Conservation (phyloP, 2,797 vertebrate genomes). For the Chrosomus eos region DNA sequence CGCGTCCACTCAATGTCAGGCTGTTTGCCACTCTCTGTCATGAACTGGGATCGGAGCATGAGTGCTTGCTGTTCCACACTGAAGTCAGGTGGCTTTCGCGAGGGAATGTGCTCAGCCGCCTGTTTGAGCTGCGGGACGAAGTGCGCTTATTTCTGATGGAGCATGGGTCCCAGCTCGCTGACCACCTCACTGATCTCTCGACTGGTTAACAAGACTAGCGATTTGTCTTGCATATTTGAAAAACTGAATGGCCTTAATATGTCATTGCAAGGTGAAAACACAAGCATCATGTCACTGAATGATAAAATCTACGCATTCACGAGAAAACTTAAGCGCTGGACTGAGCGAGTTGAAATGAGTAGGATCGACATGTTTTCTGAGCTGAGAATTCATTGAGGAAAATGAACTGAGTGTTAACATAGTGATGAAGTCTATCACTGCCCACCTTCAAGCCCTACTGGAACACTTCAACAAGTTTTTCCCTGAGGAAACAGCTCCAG, state of each 20-base stretch:
- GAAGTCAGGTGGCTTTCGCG: not conserved
- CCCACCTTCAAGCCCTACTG: not conserved
- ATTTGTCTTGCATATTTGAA: constrained; percentile 7
- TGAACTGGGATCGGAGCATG: not conserved
- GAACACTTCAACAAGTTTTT: not conserved
- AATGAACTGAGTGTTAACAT: not conserved
- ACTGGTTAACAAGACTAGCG: not conserved
- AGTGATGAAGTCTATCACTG: not conserved
- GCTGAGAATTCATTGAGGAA: not conserved
- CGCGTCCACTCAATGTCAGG: not conserved
- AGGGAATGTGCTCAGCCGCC: not conserved
- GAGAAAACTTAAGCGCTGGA: not conserved
- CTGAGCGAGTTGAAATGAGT: not conserved
- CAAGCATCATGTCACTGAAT: not conserved
- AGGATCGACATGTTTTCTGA: not conserved
- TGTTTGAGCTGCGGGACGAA: not conserved
- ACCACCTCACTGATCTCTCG: not conserved
- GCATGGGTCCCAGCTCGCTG: not conserved
- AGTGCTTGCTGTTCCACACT: not conserved
- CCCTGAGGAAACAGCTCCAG: not conserved
- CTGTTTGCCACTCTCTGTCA: not conserved
- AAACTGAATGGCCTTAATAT: not conserved
- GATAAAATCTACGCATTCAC: not conserved
- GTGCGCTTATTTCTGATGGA: not conserved
- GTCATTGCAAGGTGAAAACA: not conserved